Evolutionary conservation across 2,113 vertebrate genomes (phyloP).

Genomic region (Loxodonta africana): DNA sequence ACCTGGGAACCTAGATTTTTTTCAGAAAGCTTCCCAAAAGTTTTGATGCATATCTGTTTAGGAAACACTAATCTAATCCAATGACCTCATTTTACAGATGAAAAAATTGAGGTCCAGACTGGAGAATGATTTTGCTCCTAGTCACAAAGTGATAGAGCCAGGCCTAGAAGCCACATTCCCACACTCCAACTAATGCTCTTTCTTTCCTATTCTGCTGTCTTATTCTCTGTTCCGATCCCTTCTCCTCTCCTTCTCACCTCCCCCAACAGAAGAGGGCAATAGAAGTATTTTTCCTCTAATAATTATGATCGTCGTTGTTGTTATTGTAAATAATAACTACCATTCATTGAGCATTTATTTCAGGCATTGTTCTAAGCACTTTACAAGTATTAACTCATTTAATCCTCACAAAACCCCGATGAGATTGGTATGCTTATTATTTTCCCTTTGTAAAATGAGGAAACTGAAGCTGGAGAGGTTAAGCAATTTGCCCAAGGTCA

Average conservation of each 20-base stretch:
- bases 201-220: neutral
- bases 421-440: neutral
- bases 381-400: neutral
- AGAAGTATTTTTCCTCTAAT: neutral
- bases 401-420: neutral
- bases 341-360: neutral
- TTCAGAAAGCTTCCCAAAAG: neutral
- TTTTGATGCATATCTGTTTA: neutral
- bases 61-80: neutral
- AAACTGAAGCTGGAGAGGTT: neutral
- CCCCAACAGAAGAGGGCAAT: neutral
- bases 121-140: neutral
- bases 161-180: neutral
- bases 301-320: neutral
- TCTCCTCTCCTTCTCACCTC: neutral
- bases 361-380: neutral
- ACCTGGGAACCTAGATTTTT: neutral
- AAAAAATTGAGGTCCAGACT: neutral
- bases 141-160: neutral
- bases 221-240: fast-evolving
- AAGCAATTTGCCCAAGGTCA: neutral
- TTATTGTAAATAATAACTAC: neutral
- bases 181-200: neutral
- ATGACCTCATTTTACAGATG: neutral
- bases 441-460: neutral